A percentile compares a stretch with the other conserved stretches of the same genome.
Conservation (phyloP, 2,113 vertebrate genomes). For the Austrofundulus limnaeus region DNA sequence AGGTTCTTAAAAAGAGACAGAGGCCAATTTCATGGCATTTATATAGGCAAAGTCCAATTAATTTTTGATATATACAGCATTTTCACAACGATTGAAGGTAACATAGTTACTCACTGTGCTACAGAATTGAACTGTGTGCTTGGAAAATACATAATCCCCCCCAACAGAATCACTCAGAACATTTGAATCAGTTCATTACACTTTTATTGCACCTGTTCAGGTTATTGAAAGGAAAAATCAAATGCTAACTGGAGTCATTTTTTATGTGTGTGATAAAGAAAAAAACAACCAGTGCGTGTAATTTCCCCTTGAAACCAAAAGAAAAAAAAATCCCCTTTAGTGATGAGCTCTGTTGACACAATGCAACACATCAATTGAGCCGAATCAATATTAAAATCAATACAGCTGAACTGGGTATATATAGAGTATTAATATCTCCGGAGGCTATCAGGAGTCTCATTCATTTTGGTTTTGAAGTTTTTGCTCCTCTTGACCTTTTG, state of each 20-base stretch:
- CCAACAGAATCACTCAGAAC: too few relatives aligned
- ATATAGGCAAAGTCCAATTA: too few relatives aligned
- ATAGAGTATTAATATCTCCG: conserved; percentile 3
- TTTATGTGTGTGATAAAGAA: not conserved
- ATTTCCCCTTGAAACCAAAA: conserved; percentile 26
- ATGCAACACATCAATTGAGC: conserved; percentile 31
- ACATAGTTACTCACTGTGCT: too few relatives aligned
- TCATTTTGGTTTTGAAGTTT: not conserved
- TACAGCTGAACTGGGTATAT: conserved; percentile 17
- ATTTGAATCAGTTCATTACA: conserved; percentile 7
- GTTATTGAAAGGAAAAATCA: not conserved
- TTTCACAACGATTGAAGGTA: too few relatives aligned
- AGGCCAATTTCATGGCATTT: too few relatives aligned
- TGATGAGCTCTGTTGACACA: conserved; percentile 31
- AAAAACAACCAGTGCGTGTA: conserved; percentile 13
- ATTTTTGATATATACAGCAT: too few relatives aligned
- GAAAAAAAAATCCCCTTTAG: conserved; percentile 45
- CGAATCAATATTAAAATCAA: conserved; percentile 61
- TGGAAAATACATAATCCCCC: too few relatives aligned
- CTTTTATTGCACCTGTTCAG: not conserved
- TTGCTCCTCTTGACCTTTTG: not conserved
- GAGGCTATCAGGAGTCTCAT: not conserved
- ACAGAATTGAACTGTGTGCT: too few relatives aligned
- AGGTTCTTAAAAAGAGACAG: too few relatives aligned
- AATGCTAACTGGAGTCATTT: not conserved